These are phyloP conservation scores for Euclidia mi DNA, from an alignment of 2,888 invertebrate genomes.

Conservation along the genomic window DNA sequence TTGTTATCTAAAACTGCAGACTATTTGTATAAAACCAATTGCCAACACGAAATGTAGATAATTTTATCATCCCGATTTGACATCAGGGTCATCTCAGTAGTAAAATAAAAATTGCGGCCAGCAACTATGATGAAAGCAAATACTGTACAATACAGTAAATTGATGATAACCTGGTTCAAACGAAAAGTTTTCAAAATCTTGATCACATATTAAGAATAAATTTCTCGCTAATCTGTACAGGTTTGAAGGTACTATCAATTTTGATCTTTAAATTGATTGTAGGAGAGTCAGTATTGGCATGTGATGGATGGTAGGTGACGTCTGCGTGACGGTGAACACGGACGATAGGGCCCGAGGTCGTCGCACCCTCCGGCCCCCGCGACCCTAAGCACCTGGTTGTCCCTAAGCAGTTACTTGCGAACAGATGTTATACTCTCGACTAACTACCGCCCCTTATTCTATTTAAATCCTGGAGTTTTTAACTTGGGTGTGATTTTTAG, in stretches of 20 bases:
- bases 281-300: constrained; percentile 62
- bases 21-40: constrained; percentile 44
- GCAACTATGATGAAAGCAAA: constrained; percentile 42
- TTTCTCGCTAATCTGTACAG: constrained; percentile 32
- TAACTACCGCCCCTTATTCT: constrained; percentile 59
- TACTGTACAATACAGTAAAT: constrained; percentile 24
- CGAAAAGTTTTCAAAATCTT: constrained; percentile 21
- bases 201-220: constrained; percentile 17
- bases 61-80: constrained; percentile 54
- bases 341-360: constrained; percentile 82
- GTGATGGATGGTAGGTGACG: constrained; percentile 62
- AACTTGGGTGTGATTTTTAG: constrained; percentile 24
- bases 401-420: constrained; percentile 74
- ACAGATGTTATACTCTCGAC: constrained; percentile 80
- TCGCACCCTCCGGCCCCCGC: constrained; percentile 83
- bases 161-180: constrained; percentile 7
- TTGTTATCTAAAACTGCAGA: constrained; percentile 23
- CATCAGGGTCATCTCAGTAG: constrained; percentile 50
- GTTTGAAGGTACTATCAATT: constrained; percentile 40
- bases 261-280: constrained; percentile 56
- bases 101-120: constrained; percentile 45
- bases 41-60: constrained; percentile 49
- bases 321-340: constrained; percentile 74
- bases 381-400: constrained; percentile 84
- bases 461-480: constrained; percentile 50